These are phyloP conservation scores for Lepisosteus oculatus DNA, from an alignment of 2,113 vertebrate species.

Conservation along the genomic window DNA sequence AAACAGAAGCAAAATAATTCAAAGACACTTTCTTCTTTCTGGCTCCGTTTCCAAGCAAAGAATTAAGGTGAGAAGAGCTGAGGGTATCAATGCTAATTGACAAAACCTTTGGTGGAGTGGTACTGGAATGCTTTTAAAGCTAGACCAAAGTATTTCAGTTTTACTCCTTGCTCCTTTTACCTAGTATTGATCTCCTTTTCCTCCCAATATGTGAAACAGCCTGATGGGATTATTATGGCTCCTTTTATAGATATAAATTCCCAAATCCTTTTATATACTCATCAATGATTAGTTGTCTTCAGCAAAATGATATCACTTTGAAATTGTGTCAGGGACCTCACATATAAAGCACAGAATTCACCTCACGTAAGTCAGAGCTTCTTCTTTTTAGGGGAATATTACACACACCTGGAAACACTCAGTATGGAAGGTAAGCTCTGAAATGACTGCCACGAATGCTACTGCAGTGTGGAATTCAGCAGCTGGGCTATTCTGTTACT, in stretches of 20 bases:
- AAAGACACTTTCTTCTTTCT: conserved; percentile 6
- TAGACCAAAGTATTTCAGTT: conserved; percentile 3
- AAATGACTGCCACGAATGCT: too few species aligned
- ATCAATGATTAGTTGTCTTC: not conserved
- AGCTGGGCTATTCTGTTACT: too few species aligned
- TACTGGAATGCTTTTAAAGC: conserved; percentile 3
- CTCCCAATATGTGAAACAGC: not conserved
- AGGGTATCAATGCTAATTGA: not conserved
- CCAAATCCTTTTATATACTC: not conserved
- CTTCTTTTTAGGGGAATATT: not conserved
- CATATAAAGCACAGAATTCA: not conserved
- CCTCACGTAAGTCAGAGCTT: not conserved
- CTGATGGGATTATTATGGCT: not conserved
- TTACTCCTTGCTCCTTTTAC: conserved; percentile 7
- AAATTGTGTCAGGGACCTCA: not conserved
- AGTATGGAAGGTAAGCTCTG: too few species aligned
- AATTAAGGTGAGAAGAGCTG: not conserved
- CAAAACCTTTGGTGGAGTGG: conserved; percentile 4
- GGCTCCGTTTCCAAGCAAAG: too few species aligned
- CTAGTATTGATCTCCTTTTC: not conserved
- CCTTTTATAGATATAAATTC: not conserved
- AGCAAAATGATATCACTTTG: not conserved
- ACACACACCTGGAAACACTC: not conserved
- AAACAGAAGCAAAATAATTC: conserved; percentile 15
- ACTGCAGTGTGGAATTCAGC: too few species aligned